Conservation (phyloP, 1,140 invertebrate genomes). For the Drosophila insularis region DNA sequence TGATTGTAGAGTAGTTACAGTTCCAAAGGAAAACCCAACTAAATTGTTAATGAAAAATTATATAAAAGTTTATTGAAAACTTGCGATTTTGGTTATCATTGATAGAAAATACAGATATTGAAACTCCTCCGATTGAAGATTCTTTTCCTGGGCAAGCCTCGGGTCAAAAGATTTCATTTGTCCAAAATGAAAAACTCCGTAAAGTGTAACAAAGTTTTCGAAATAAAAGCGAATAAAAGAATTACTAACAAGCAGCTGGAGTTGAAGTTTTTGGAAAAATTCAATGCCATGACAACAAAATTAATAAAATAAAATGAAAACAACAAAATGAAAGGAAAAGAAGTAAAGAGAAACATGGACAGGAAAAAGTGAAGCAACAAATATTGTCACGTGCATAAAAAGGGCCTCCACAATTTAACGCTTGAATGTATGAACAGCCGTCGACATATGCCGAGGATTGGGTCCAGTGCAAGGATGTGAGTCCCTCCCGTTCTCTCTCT, state of each 20-base stretch:
- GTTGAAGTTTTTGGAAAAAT: slow-evolving; percentile 31
- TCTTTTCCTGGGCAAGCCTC: not conserved
- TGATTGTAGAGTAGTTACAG: too few relatives aligned
- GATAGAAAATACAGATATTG: too few relatives aligned
- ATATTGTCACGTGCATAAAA: slow-evolving; percentile 73
- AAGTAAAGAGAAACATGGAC: not conserved
- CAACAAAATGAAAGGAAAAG: slow-evolving; percentile 27
- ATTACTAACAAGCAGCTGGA: slow-evolving; percentile 20
- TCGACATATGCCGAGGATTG: slow-evolving; percentile 56
- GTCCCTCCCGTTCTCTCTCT: not conserved
- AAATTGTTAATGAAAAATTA: too few relatives aligned
- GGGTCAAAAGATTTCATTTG: not conserved
- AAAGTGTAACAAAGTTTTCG: slow-evolving; percentile 26
- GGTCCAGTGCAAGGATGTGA: slow-evolving; percentile 14
- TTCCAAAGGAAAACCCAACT: too few relatives aligned
- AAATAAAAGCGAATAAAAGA: slow-evolving; percentile 38
- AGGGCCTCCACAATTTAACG: slow-evolving; percentile 70
- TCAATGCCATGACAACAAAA: slow-evolving; percentile 66
- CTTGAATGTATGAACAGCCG: slow-evolving; percentile 66
- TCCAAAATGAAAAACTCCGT: not conserved
- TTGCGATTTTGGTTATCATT: too few relatives aligned
- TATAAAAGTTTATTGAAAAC: too few relatives aligned
- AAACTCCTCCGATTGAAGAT: too few relatives aligned
- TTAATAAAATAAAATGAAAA: slow-evolving; percentile 55
- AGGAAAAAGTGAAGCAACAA: slow-evolving; percentile 39